Conservation (phyloP, 2,113 vertebrate species). For the Pimephales promelas region DNA sequence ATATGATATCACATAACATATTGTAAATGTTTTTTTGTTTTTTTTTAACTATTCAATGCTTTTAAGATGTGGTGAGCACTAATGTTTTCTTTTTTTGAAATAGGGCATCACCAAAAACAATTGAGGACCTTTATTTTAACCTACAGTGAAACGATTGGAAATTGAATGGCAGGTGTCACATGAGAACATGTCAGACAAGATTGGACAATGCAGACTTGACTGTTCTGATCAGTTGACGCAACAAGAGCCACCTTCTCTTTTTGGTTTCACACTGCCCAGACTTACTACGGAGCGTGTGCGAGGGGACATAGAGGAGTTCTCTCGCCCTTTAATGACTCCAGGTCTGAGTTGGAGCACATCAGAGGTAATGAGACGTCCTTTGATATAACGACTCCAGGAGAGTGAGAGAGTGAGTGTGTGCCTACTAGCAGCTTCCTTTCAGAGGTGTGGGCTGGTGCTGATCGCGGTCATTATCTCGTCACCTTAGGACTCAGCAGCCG, state of each 20-base stretch:
- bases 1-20: too few relatives aligned
- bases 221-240: neutral
- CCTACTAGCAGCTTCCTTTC: neutral
- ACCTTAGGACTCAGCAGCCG: slow-evolving; percentile 22
- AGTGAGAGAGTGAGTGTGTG: slow-evolving; percentile 2
- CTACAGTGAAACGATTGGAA: neutral
- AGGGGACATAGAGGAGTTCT: slow-evolving; percentile 29
- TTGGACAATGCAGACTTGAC: neutral
- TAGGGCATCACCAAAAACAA: neutral
- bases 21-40: too few relatives aligned
- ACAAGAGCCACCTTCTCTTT: neutral
- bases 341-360: slow-evolving; percentile 43
- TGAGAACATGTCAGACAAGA: neutral
- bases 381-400: slow-evolving; percentile 45
- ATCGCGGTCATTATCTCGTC: slow-evolving; percentile 48
- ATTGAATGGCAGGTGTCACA: neutral
- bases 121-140: neutral
- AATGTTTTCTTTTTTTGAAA: neutral
- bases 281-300: neutral
- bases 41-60: neutral
- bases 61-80: neutral
- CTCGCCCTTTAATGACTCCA: slow-evolving; percentile 29
- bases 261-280: neutral
- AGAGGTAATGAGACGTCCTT: slow-evolving; percentile 47
- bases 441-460: slow-evolving; percentile 38